These are phyloP conservation scores for Meteorus cinctellus DNA, from an alignment of 2,888 invertebrate species.

Conservation along the genomic window DNA sequence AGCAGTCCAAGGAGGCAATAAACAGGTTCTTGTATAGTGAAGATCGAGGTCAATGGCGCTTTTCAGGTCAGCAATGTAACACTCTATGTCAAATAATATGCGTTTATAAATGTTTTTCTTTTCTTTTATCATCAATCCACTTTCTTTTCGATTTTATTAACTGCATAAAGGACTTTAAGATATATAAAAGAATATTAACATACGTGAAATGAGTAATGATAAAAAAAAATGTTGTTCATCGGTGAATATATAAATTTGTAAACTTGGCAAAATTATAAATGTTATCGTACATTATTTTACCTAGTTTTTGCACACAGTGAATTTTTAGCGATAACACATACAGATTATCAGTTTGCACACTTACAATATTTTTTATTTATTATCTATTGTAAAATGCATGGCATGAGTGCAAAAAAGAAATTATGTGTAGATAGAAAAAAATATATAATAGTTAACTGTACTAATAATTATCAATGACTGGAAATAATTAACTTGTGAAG, in stretches of 20 bases:
- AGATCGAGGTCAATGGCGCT: constrained; percentile 66
- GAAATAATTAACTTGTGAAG: too few species aligned
- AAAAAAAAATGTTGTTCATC: neutral
- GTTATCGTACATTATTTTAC: neutral
- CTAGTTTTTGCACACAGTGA: neutral
- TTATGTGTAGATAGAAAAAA: too few species aligned
- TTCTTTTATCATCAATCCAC: constrained; percentile 11
- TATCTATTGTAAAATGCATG: neutral
- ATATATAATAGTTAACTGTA: too few species aligned
- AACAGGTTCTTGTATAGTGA: constrained; percentile 64
- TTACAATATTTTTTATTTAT: neutral
- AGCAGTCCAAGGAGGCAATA: constrained; percentile 48
- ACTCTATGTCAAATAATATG: constrained; percentile 16
- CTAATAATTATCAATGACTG: too few species aligned
- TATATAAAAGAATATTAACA: neutral
- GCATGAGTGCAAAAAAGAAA: too few species aligned
- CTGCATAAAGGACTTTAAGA: neutral
- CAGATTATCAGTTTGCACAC: neutral
- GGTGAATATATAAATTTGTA: neutral
- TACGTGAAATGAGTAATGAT: neutral
- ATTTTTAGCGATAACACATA: constrained; percentile 22
- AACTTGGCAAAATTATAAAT: neutral
- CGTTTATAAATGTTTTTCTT: neutral
- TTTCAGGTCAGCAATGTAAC: constrained; percentile 64
- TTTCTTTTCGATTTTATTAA: constrained; percentile 25